A percentile compares a stretch with the other conserved stretches of the same genome.
phyloP scores from a whole-genome alignment of 2,888 invertebrate species.

The Tryphoninae sp. region DNA sequence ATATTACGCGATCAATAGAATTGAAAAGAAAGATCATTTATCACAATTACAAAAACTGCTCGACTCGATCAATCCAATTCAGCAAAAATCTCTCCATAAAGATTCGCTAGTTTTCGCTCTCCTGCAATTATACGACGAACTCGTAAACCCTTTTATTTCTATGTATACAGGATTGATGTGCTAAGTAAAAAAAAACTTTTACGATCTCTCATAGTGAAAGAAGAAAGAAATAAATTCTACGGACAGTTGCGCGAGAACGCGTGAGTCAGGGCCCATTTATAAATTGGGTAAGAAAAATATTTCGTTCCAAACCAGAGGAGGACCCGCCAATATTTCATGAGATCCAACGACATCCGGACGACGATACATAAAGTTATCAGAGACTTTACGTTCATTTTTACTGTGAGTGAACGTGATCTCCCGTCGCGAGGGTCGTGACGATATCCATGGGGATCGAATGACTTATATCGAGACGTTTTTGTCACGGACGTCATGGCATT shows the following conservation, averaged over 20 bases:
- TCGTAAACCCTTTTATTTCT: background rate
- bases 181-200: slow-evolving; percentile 13
- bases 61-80: background rate
- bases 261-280: slow-evolving; percentile 55
- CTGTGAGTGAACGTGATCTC: background rate
- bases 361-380: slow-evolving; percentile 44
- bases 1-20: background rate
- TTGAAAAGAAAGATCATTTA: background rate
- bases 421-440: slow-evolving; percentile 34
- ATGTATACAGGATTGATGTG: background rate
- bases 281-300: slow-evolving; percentile 40
- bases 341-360: slow-evolving; percentile 2
- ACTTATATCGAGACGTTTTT: slow-evolving; percentile 38
- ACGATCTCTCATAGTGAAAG: slow-evolving; percentile 7
- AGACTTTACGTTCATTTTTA: slow-evolving; percentile 32
- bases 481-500: slow-evolving; percentile 24
- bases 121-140: background rate
- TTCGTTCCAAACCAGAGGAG: slow-evolving; percentile 2
- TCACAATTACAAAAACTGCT: background rate
- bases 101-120: background rate
- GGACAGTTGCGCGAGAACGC: background rate
- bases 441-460: slow-evolving; percentile 12
- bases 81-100: background rate
- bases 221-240: slow-evolving; percentile 26
- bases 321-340: slow-evolving; percentile 39